These are phyloP conservation scores for Coluber constrictor DNA, from an alignment of 2,797 vertebrate species.

Conservation along the genomic window DNA sequence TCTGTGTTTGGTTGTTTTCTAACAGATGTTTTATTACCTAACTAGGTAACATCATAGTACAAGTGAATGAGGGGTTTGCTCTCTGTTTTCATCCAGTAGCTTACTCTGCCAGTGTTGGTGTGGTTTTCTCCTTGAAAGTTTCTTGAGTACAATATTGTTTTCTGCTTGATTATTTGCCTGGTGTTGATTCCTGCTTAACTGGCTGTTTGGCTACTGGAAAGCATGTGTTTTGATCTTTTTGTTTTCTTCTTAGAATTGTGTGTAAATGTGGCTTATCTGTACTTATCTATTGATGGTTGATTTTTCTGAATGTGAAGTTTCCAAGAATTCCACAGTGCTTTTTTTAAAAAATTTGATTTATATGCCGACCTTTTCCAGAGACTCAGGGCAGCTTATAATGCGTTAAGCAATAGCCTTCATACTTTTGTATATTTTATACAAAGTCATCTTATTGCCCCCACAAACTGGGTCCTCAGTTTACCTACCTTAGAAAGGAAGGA, in stretches of 20 bases:
- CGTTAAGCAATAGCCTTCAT: too few relatives aligned
- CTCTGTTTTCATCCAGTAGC: background rate
- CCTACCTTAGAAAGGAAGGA: too few relatives aligned
- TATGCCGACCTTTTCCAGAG: too few relatives aligned
- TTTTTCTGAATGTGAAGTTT: background rate
- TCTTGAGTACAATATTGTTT: background rate
- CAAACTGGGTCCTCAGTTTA: too few relatives aligned
- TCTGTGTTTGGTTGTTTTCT: background rate
- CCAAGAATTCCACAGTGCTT: background rate
- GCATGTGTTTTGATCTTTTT: background rate
- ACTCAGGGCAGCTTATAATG: too few relatives aligned
- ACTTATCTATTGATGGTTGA: background rate
- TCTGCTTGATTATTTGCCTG: background rate
- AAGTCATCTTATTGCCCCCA: too few relatives aligned
- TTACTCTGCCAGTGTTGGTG: background rate
- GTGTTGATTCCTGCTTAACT: background rate
- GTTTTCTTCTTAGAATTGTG: background rate
- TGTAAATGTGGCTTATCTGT: background rate
- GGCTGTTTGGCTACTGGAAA: background rate
- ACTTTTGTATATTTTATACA: too few relatives aligned
- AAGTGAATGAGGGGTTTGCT: background rate
- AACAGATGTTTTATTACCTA: background rate
- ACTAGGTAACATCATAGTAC: background rate
- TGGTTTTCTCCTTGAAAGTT: background rate
- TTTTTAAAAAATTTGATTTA: too few relatives aligned